phyloP scores from a whole-genome alignment of 1,140 invertebrate genomes.

The Paramacrobiotus metropolitanus region DNA sequence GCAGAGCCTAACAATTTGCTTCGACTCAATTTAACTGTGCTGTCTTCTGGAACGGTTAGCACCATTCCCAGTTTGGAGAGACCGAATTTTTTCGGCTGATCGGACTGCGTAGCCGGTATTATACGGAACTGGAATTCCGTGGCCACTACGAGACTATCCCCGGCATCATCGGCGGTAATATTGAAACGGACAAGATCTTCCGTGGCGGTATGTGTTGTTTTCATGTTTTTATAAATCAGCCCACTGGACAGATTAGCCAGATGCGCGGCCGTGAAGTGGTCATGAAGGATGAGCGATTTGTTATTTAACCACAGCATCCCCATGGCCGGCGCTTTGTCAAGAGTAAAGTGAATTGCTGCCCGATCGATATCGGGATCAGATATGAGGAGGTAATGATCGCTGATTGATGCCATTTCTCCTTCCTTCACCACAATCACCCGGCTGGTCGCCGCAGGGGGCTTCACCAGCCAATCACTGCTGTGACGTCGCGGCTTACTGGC shows the following conservation, averaged over 20 bases:
- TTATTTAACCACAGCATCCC: slow-evolving; percentile 18
- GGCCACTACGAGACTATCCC: not conserved
- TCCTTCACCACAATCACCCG: slow-evolving; percentile 18
- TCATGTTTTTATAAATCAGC: slow-evolving; percentile 20
- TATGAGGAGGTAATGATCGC: slow-evolving; percentile 17
- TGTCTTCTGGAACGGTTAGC: not conserved
- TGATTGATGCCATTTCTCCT: slow-evolving; percentile 17
- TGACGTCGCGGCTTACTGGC: slow-evolving; percentile 23
- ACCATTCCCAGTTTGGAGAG: not conserved
- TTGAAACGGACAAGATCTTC: slow-evolving; percentile 21
- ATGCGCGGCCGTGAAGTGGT: slow-evolving; percentile 21
- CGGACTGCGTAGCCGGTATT: not conserved
- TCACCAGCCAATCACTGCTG: too few species aligned
- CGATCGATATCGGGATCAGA: slow-evolving; percentile 20
- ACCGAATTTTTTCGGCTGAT: not conserved
- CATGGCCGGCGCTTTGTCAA: slow-evolving; percentile 16
- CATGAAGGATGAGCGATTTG: slow-evolving; percentile 9
- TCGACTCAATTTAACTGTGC: not conserved
- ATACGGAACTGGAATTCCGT: not conserved
- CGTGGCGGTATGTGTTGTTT: slow-evolving; percentile 16
- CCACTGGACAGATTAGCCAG: slow-evolving; percentile 15
- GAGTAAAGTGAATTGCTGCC: slow-evolving; percentile 17
- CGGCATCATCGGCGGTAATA: slow-evolving; percentile 14
- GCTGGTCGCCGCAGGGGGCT: slow-evolving; percentile 15
- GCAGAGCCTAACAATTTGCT: not conserved